phyloP scores from a whole-genome alignment of 2,888 invertebrate genomes.

The Lottia scabra region DNA sequence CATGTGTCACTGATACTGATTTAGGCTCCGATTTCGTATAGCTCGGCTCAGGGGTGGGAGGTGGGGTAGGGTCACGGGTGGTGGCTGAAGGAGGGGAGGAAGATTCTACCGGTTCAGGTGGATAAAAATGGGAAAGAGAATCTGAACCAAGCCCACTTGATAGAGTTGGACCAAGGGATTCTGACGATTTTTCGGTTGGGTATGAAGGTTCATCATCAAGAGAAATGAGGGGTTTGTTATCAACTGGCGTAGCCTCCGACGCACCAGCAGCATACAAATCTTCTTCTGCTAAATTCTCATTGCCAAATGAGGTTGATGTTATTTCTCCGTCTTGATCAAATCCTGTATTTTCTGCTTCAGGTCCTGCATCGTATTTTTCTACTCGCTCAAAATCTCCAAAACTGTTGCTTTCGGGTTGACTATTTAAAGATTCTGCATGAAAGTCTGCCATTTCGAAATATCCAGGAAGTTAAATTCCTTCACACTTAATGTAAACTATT shows the following conservation, averaged over 20 bases:
- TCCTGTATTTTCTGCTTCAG: constrained; percentile 13
- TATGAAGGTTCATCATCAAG: constrained; percentile 29
- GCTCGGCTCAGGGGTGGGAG: constrained; percentile 17
- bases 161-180: too few species aligned
- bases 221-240: constrained; percentile 35
- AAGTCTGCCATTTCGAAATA: constrained; percentile 25
- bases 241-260: constrained; percentile 35
- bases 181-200: constrained; percentile 32
- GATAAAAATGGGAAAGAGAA: constrained; percentile 23
- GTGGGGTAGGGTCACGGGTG: constrained; percentile 26
- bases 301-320: constrained; percentile 49
- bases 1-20: constrained; percentile 15
- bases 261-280: constrained; percentile 50
- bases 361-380: constrained; percentile 16
- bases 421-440: constrained; percentile 17
- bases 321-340: constrained; percentile 48
- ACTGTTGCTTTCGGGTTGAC: constrained; percentile 36
- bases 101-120: constrained; percentile 19
- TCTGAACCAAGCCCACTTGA: constrained; percentile 25
- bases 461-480: too few species aligned
- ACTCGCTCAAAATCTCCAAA: constrained; percentile 35
- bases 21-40: constrained; percentile 18
- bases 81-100: constrained; percentile 27
- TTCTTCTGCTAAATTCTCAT: constrained; percentile 52
- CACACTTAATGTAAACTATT: too few species aligned